Percentiles rank a stretch among this genome's conserved stretches.
These are phyloP conservation scores for Bombus waltoni DNA, from an alignment of 1,140 invertebrate genomes.

Conservation along the genomic window DNA sequence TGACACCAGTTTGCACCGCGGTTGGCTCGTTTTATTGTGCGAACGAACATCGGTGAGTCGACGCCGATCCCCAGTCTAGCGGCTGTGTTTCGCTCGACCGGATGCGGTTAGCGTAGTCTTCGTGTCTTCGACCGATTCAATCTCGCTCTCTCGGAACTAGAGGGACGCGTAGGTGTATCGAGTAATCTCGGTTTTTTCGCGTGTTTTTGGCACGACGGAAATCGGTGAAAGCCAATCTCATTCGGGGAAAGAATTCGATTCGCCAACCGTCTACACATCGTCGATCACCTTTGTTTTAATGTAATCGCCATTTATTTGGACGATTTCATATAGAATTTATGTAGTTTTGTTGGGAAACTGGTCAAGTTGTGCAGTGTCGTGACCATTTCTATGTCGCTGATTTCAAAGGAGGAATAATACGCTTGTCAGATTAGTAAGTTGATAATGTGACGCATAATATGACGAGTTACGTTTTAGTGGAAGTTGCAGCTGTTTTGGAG, in stretches of 20 bases:
- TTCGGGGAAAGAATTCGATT: background rate
- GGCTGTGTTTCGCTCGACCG: constrained; percentile 26
- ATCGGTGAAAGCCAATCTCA: constrained; percentile 18
- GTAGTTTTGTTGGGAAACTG: background rate
- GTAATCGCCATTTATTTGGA: background rate
- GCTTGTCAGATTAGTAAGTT: background rate
- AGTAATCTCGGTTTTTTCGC: background rate
- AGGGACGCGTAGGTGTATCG: constrained; percentile 42
- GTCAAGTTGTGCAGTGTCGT: background rate
- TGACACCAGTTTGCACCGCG: constrained; percentile 34
- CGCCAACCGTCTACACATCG: background rate
- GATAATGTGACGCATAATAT: background rate
- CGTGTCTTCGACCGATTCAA: constrained; percentile 16
- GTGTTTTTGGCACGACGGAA: constrained; percentile 25
- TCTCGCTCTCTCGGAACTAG: background rate
- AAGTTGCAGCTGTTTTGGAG: background rate
- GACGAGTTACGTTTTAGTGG: background rate
- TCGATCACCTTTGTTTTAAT: background rate
- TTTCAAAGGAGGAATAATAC: background rate
- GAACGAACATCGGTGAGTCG: constrained; percentile 9
- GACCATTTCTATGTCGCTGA: no score
- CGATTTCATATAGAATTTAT: background rate
- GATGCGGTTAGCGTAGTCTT: constrained; percentile 29
- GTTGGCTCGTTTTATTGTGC: constrained; percentile 27
- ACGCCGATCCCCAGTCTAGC: constrained; percentile 18